Evolutionary conservation across 2,113 vertebrate species (phyloP), one percentile per base, ranked within the genome.

Genomic region (Laterallus jamaicensis): DNA sequence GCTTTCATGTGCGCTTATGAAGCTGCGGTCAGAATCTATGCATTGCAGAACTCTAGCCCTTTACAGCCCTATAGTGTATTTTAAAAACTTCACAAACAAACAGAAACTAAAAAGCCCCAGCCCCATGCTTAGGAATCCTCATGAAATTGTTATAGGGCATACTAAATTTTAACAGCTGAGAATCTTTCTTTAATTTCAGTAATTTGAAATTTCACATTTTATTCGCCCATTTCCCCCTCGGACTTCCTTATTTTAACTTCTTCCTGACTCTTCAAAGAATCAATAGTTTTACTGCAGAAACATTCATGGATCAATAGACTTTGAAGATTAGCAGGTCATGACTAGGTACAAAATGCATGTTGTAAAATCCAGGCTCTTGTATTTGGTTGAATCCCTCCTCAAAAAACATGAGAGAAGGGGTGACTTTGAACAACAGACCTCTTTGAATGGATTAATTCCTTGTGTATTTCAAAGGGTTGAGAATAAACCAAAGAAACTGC

Each of bases 361-460:
- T 97, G 88, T 96, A 97, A 95, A 95, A 67, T 60, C 39, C 56
- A 86, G 80, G 56, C 93, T 96, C 63, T 96, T 94, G 12, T 80
- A 88, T 86, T 93, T 92, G 32, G 66, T 79, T 64, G 82, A 93
- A 92, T 93, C 71, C 86, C 88, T 94, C 49, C 85, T 96, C 76
- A 82, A 31, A 93, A 95, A 94, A 93, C 19, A 18, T 3, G 60
- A 66, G 73, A 83, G 74, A 86, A 92, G 56, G 67, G 78, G 70
- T 91, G 55, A 75, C 88, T 94, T 96, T 96, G 91, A 96, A 94
- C 74, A 91, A 74, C 88, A 90, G 84, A 42, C 37, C 49, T 88
- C 86, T 96, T 84, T 91, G 95, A 94, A 64, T 94, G 88, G 95
- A 93, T 96, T 96, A 96, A 86, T 75, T 97, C 88, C 64, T 90